Conservation (phyloP, 2,797 vertebrate species). For the Sebastes diploproa region DNA sequence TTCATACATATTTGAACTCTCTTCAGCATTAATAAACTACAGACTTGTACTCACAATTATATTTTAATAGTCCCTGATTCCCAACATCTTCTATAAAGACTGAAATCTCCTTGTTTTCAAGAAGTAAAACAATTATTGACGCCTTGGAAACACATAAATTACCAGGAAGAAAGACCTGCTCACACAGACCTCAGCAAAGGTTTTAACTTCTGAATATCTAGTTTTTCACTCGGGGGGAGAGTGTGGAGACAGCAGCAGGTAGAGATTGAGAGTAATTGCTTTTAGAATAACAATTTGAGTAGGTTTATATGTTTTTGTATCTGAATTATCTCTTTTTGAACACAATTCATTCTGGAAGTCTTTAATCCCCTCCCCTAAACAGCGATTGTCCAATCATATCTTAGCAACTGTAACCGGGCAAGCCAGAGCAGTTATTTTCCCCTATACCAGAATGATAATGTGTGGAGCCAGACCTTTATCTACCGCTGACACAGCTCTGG, state of each 20-base stretch:
- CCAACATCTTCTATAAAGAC: background rate
- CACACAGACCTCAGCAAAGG: background rate
- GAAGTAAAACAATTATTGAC: background rate
- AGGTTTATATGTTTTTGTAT: background rate
- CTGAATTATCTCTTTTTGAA: background rate
- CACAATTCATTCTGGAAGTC: background rate
- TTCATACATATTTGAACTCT: background rate
- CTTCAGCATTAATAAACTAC: background rate
- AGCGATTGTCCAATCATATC: background rate
- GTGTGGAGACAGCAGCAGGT: background rate
- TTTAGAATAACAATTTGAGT: background rate
- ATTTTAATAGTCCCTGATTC: background rate
- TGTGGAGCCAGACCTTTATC: background rate
- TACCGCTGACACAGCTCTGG: background rate
- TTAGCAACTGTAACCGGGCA: background rate
- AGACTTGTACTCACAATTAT: background rate
- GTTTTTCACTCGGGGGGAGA: background rate
- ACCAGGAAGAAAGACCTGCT: background rate
- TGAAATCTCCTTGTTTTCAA: background rate
- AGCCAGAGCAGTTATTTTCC: background rate
- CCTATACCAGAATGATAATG: background rate
- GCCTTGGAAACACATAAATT: background rate
- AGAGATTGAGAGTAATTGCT: background rate
- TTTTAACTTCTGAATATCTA: constrained; percentile 4
- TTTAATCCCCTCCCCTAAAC: background rate